These are phyloP conservation scores for Trididemnum clinides DNA, from an alignment of 23 tunicate genomes.

Conservation along the genomic window DNA sequence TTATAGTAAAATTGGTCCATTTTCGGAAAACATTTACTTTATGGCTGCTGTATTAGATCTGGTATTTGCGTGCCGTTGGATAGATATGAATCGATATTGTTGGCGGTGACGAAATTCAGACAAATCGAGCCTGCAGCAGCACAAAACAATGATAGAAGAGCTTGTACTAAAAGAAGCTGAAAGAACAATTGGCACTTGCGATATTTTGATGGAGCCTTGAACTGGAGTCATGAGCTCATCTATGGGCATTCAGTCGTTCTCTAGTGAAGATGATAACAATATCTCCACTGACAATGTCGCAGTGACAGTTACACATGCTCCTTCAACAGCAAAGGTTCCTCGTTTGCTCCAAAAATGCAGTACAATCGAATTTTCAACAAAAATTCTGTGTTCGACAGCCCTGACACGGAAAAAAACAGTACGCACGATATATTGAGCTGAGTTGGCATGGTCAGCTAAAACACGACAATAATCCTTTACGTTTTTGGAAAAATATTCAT, in stretches of 20 bases:
- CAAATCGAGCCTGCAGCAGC: background rate
- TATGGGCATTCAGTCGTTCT: background rate
- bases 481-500: constrained; percentile 18
- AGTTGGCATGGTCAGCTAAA: background rate
- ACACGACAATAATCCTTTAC: constrained; percentile 12
- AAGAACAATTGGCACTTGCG: background rate
- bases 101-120: constrained; percentile 4
- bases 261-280: background rate
- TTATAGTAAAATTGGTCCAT: background rate
- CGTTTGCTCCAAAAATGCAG: constrained; percentile 2
- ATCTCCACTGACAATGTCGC: constrained; percentile 1
- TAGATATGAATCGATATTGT: background rate
- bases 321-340: background rate
- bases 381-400: background rate
- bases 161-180: background rate
- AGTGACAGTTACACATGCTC: background rate
- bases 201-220: background rate
- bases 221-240: constrained; percentile 7
- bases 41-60: constrained; percentile 15
- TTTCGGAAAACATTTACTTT: constrained; percentile 13
- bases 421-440: background rate
- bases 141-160: constrained; percentile 1
- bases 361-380: background rate
- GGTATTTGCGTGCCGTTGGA: constrained; percentile 22
- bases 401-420: background rate